These are phyloP conservation scores for Ammodytes dubius DNA, from an alignment of 2,113 vertebrate species.

Conservation along the genomic window DNA sequence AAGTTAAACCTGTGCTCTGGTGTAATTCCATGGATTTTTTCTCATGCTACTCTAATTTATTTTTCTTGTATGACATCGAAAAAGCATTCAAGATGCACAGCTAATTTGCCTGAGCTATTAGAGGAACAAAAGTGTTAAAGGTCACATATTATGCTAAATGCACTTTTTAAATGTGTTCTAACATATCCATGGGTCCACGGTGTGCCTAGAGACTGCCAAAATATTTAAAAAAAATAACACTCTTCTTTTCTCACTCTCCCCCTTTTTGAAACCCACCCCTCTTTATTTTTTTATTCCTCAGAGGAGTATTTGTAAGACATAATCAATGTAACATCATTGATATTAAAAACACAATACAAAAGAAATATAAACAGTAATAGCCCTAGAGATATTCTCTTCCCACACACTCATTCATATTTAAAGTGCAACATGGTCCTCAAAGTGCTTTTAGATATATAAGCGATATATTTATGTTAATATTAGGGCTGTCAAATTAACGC, in stretches of 20 bases:
- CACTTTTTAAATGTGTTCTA: too few species aligned
- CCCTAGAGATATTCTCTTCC: background rate
- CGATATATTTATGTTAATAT: too few species aligned
- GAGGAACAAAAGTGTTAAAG: background rate
- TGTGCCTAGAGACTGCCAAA: too few species aligned
- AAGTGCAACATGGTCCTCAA: background rate
- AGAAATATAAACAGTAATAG: background rate
- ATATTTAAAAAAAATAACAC: too few species aligned
- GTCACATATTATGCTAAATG: too few species aligned
- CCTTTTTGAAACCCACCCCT: too few species aligned
- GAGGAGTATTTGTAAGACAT: background rate
- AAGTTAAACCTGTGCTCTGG: constrained; percentile 27
- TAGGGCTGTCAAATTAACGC: too few species aligned
- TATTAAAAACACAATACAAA: background rate
- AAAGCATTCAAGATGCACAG: constrained; percentile 15
- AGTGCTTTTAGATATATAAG: background rate
- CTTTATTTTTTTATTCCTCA: background rate
- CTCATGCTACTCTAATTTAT: constrained; percentile 18
- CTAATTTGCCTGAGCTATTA: background rate
- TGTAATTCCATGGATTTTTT: constrained; percentile 12
- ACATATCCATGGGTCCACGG: too few species aligned
- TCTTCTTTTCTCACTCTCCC: too few species aligned
- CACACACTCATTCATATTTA: background rate
- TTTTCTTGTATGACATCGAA: background rate
- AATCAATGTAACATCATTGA: background rate